Evolutionary conservation across 2,113 vertebrate species (phyloP).

Genomic region (Eira barbara): DNA sequence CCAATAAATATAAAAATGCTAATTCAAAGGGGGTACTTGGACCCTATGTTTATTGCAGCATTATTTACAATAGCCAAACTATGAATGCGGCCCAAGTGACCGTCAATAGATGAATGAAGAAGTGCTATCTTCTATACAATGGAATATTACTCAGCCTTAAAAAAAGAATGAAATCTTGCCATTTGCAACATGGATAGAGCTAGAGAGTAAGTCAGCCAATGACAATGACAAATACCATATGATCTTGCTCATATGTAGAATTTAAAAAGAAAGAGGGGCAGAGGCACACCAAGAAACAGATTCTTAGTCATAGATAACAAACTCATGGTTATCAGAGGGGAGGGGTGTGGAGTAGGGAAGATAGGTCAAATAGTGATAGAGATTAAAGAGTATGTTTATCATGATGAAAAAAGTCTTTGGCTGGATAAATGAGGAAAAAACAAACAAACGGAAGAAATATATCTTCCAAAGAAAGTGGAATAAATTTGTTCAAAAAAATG

Average conservation of each 20-base stretch:
- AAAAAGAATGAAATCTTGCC: not conserved
- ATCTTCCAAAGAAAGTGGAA: not conserved
- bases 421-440: not conserved
- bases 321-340: not conserved
- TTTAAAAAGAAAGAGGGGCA: not conserved
- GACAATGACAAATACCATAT: not conserved
- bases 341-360: not conserved
- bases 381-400: not conserved
- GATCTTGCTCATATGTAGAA: not conserved
- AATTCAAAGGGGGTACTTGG: not conserved
- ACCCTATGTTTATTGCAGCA: not conserved
- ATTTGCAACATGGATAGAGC: not conserved
- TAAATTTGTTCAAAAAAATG: not conserved
- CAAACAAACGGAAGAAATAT: not conserved
- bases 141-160: not conserved
- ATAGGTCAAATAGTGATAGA: not conserved
- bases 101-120: not conserved
- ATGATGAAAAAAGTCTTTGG: not conserved
- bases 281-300: not conserved
- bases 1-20: not conserved
- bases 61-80: not conserved
- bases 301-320: not conserved
- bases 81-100: not conserved
- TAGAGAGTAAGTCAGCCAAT: not conserved
- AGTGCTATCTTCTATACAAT: not conserved